Conservation (phyloP, 2,888 invertebrate genomes). For the Aphidius colemani region DNA sequence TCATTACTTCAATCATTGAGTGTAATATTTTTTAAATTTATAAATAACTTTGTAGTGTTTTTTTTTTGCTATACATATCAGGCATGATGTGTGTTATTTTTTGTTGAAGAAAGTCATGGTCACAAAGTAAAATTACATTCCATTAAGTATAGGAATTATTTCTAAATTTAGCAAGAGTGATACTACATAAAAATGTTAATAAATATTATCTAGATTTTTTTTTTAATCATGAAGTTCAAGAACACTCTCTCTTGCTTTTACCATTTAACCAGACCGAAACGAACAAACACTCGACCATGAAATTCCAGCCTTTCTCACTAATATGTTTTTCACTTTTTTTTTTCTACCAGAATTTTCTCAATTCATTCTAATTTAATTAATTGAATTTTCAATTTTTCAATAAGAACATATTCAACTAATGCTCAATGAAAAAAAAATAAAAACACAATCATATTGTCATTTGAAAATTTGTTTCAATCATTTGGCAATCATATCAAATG, state of each 20-base stretch:
- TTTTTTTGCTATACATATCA: neutral
- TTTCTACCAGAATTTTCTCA: no score
- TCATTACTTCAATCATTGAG: no score
- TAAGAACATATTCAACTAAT: no score
- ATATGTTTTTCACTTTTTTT: no score
- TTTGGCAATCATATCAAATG: neutral
- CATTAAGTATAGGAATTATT: neutral
- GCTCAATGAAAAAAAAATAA: neutral
- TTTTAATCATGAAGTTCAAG: conserved; percentile 42
- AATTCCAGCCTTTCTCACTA: neutral
- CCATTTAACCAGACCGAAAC: conserved; percentile 28
- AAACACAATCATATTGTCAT: no score
- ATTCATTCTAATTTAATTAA: no score
- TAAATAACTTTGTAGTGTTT: neutral
- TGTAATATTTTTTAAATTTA: no score
- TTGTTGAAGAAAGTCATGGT: conserved; percentile 9
- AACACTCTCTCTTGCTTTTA: conserved; percentile 32
- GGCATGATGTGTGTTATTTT: neutral
- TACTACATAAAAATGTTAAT: conserved; percentile 14
- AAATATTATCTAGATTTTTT: conserved; percentile 25
- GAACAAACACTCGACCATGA: conserved; percentile 11
- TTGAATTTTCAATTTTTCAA: no score
- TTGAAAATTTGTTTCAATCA: neutral
- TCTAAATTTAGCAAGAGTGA: conserved; percentile 31
- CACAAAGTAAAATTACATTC: neutral